phyloP scores from a whole-genome alignment of 1,140 invertebrate species.

The Archivesica marissinica region DNA sequence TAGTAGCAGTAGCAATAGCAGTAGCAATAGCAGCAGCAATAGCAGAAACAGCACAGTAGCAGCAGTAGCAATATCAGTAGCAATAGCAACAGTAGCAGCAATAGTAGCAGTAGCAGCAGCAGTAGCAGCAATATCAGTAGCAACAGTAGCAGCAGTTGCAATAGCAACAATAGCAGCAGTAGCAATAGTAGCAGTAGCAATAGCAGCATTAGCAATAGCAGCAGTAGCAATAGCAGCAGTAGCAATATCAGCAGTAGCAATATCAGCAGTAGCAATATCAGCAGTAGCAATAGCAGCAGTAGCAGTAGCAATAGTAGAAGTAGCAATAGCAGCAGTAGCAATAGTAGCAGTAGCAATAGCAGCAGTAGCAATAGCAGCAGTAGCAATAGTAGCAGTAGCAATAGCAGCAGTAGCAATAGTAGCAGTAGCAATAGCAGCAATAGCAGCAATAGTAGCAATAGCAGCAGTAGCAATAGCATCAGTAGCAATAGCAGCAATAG shows the following conservation, averaged over 20 bases:
- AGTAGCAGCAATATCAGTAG: slow-evolving; percentile 2
- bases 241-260: too few species aligned
- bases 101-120: background rate
- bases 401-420: slow-evolving; percentile 18
- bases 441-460: slow-evolving; percentile 2
- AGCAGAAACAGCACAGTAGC: too few species aligned
- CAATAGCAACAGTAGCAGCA: slow-evolving; percentile 19
- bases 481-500: too few species aligned
- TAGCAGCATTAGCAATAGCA: slow-evolving; percentile 9
- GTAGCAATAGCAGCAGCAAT: slow-evolving; percentile 19
- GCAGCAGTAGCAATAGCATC: slow-evolving; percentile 2
- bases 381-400: background rate
- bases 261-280: too few species aligned
- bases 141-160: slow-evolving; percentile 3
- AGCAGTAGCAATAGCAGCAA: slow-evolving; percentile 17
- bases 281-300: slow-evolving; percentile 23
- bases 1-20: slow-evolving; percentile 27
- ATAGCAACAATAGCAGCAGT: slow-evolving; percentile 9
- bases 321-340: background rate
- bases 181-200: slow-evolving; percentile 26
- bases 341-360: slow-evolving; percentile 18
- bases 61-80: slow-evolving; percentile 1
- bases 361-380: slow-evolving; percentile 26
- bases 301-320: background rate
- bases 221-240: slow-evolving; percentile 2